Conservation (phyloP, 1,140 invertebrate genomes). For the Copidosoma floridanum region DNA sequence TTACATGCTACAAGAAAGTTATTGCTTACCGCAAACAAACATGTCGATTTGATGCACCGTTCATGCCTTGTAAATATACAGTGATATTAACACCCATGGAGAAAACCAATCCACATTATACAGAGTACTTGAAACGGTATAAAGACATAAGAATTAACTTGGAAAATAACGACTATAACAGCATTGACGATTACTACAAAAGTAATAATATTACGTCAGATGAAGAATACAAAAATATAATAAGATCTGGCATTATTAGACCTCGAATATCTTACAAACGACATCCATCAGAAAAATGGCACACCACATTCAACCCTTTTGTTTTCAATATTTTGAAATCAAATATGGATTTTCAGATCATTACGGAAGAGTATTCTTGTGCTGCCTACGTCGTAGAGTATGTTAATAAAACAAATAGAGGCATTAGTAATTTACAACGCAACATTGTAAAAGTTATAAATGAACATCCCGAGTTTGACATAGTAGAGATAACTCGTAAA, state of each 20-base stretch:
- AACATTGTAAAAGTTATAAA: conserved; percentile 41
- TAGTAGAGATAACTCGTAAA: conserved; percentile 39
- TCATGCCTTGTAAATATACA: conserved; percentile 33
- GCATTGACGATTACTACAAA: conserved; percentile 28
- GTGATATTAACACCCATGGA: conserved; percentile 32
- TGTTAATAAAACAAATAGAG: conserved; percentile 48
- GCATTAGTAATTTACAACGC: conserved; percentile 45
- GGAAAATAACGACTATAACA: conserved; percentile 27
- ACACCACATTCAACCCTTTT: conserved; percentile 43
- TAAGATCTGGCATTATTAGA: conserved; percentile 34
- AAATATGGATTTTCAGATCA: conserved; percentile 48
- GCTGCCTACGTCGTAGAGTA: conserved; percentile 44
- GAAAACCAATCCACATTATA: conserved; percentile 20
- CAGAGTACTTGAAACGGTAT: conserved; percentile 27
- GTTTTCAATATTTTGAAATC: conserved; percentile 36
- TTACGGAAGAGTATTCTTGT: conserved; percentile 48
- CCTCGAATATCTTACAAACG: conserved; percentile 33
- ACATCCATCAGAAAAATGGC: conserved; percentile 35
- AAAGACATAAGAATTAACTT: conserved; percentile 25
- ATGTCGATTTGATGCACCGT: conserved; percentile 42
- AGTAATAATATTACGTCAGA: conserved; percentile 32
- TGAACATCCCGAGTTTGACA: conserved; percentile 45
- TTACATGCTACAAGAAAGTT: conserved; percentile 36
- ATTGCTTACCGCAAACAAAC: conserved; percentile 18
- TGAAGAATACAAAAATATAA: conserved; percentile 33